Conservation (phyloP, 1,140 invertebrate genomes). For the Dreissena polymorpha region DNA sequence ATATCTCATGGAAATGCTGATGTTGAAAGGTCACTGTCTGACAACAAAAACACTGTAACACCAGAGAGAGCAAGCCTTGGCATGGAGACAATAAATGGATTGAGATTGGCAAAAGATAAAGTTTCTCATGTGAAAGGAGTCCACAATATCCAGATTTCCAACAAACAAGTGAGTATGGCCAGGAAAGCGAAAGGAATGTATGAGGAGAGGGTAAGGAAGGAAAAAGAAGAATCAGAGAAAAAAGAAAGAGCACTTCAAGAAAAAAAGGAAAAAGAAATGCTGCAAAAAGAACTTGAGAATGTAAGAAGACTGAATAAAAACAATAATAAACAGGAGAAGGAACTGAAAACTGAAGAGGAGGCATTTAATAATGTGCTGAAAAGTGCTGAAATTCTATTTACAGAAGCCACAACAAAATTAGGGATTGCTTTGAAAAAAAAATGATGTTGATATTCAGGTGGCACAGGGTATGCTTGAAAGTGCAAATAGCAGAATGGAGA, state of each 20-base stretch:
- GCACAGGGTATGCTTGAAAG: conserved; percentile 39
- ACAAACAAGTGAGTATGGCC: conserved; percentile 22
- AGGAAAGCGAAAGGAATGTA: too few species aligned
- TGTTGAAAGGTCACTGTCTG: not conserved
- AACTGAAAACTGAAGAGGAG: conserved; percentile 18
- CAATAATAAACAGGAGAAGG: not conserved
- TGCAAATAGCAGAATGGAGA: too few species aligned
- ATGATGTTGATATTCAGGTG: conserved; percentile 37
- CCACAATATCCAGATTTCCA: conserved; percentile 27
- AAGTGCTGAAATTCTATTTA: conserved; percentile 20
- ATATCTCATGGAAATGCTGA: conserved; percentile 10
- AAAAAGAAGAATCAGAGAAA: too few species aligned
- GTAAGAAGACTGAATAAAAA: not conserved
- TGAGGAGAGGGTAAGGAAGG: too few species aligned
- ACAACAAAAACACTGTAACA: conserved; percentile 16
- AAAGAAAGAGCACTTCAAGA: too few species aligned
- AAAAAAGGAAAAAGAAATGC: conserved; percentile 26
- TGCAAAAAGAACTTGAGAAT: conserved; percentile 19
- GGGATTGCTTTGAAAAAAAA: too few species aligned
- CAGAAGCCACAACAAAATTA: conserved; percentile 28
- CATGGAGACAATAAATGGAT: too few species aligned
- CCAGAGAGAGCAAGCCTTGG: too few species aligned
- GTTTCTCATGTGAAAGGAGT: conserved; percentile 10
- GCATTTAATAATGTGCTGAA: conserved; percentile 1
- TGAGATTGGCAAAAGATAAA: too few species aligned